Evolutionary conservation across 2,888 invertebrate species (phyloP).

Genomic region (Colostygia pectinataria): DNA sequence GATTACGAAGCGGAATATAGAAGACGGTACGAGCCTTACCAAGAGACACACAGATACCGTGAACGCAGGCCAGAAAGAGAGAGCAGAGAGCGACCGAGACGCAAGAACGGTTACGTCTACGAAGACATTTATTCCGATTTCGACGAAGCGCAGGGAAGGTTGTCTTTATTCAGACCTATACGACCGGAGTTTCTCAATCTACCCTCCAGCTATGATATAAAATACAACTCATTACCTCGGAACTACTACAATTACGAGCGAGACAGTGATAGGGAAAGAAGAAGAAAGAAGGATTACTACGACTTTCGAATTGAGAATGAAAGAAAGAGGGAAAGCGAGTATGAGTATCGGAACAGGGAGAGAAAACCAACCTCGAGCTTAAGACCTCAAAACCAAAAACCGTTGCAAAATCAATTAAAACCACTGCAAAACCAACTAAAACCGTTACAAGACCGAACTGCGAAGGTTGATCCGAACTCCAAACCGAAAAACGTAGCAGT

Average conservation of each 20-base stretch:
- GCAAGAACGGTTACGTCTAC: constrained; percentile 75
- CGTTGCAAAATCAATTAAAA: constrained; percentile 9
- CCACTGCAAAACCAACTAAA: constrained; percentile 18
- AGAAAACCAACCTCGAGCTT: constrained; percentile 18
- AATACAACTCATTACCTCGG: constrained; percentile 74
- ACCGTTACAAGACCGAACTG: constrained; percentile 36
- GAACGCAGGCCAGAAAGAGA: constrained; percentile 43
- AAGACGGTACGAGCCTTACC: constrained; percentile 50
- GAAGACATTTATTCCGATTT: constrained; percentile 80
- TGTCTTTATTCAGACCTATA: constrained; percentile 76
- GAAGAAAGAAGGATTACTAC: constrained; percentile 71
- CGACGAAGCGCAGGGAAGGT: constrained; percentile 73
- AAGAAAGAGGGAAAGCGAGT: constrained; percentile 44
- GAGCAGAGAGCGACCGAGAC: constrained; percentile 52
- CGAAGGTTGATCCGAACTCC: constrained; percentile 30
- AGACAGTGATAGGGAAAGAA: constrained; percentile 46
- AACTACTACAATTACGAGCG: constrained; percentile 65
- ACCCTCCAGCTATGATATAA: constrained; percentile 65
- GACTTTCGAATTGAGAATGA: constrained; percentile 73
- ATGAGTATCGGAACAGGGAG: constrained; percentile 26
- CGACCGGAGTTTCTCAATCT: constrained; percentile 76
- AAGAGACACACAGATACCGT: constrained; percentile 44
- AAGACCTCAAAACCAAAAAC: too few species aligned
- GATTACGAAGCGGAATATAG: constrained; percentile 59
- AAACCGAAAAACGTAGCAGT: constrained; percentile 69